Evolutionary conservation across 2,888 invertebrate species (phyloP).

Genomic region (Ametastegia equiseti): DNA sequence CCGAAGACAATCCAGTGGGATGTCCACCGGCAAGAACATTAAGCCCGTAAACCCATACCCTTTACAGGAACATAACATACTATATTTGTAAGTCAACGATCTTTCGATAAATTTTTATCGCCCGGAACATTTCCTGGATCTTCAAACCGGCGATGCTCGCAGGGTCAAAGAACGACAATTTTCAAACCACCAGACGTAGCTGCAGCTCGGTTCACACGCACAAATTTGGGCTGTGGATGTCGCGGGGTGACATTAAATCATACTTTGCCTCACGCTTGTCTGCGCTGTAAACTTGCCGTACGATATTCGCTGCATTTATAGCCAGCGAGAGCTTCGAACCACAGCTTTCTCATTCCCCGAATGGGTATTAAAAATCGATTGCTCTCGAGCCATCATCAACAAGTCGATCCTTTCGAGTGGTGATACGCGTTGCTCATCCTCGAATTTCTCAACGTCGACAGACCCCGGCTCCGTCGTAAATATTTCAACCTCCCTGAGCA

Average conservation of each 20-base stretch:
- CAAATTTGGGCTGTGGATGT: constrained; percentile 50
- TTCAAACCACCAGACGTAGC: neutral
- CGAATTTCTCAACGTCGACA: neutral
- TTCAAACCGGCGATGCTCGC: neutral
- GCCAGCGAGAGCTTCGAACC: constrained; percentile 24
- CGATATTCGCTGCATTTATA: neutral
- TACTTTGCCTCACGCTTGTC: constrained; percentile 49
- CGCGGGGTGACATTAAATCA: constrained; percentile 52
- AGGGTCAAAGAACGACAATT: constrained; percentile 5
- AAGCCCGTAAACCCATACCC: neutral
- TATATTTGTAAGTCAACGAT: constrained; percentile 6
- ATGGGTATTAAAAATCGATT: neutral
- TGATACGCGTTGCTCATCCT: neutral
- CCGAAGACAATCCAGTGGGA: constrained; percentile 6
- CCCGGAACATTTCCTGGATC: constrained; percentile 35
- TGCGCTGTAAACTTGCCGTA: constrained; percentile 7
- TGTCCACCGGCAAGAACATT: neutral
- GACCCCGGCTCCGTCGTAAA: neutral
- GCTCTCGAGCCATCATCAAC: neutral
- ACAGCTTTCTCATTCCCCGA: neutral
- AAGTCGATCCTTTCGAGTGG: neutral
- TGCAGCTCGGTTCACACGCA: constrained; percentile 21
- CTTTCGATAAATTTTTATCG: constrained; percentile 25
- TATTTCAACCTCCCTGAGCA: neutral
- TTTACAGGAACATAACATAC: neutral